Evolutionary conservation across 2,888 invertebrate genomes (phyloP).

Genomic region (Coleophora flavipennella): DNA sequence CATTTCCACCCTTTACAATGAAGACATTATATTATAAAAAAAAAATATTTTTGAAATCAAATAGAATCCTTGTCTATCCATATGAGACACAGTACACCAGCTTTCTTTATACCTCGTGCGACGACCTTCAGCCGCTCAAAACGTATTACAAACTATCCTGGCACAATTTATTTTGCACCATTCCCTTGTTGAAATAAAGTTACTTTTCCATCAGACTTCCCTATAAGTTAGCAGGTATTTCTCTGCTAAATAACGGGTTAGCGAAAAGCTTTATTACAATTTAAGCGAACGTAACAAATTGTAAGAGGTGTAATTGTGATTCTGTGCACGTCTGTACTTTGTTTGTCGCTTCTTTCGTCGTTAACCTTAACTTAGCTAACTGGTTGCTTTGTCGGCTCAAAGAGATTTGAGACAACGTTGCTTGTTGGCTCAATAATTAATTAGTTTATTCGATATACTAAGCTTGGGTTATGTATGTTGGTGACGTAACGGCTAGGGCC

Average conservation of each 20-base stretch:
- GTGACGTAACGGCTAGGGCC: no score
- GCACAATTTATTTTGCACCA: no score
- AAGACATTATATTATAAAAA: no score
- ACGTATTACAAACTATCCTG: constrained; percentile 12
- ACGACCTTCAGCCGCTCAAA: constrained; percentile 14
- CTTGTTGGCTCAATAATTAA: no score
- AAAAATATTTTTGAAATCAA: constrained; percentile 57
- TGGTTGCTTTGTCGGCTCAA: constrained; percentile 25
- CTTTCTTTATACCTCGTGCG: constrained; percentile 55
- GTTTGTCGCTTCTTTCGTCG: constrained; percentile 51
- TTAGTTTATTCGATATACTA: no score
- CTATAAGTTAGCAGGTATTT: constrained; percentile 22
- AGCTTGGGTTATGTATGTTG: no score
- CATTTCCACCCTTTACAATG: no score
- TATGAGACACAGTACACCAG: constrained; percentile 58
- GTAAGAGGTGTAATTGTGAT: constrained; percentile 59
- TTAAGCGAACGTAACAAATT: constrained; percentile 65
- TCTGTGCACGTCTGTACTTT: constrained; percentile 56
- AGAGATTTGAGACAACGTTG: no score
- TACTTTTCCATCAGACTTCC: constrained; percentile 1
- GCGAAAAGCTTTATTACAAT: constrained; percentile 64
- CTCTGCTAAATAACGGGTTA: constrained; percentile 42
- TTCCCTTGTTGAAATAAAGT: not conserved
- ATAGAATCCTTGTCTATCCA: constrained; percentile 63
- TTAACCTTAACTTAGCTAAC: constrained; percentile 39